Percentiles rank a stretch among this genome's conserved stretches.
These are phyloP conservation scores for Odiellus spinosus DNA, from an alignment of 2,888 invertebrate species.

Conservation along the genomic window DNA sequence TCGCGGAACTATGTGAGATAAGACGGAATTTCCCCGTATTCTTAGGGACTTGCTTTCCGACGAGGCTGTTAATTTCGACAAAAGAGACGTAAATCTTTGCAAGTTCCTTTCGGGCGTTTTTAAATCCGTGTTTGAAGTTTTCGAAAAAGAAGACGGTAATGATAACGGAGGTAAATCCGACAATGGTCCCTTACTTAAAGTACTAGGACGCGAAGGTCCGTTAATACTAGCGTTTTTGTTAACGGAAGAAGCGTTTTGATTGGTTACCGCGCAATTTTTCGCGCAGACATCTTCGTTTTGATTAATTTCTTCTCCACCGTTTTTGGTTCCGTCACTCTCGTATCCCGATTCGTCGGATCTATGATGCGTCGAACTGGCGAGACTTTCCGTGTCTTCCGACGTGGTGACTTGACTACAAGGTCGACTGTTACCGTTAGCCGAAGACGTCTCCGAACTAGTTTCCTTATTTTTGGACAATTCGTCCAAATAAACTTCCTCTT, in stretches of 20 bases:
- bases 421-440: slow-evolving; percentile 8
- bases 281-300: neutral
- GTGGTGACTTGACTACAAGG: slow-evolving; percentile 4
- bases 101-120: slow-evolving; percentile 8
- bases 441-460: too few species aligned
- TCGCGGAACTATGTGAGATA: slow-evolving; percentile 11
- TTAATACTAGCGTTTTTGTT: neutral
- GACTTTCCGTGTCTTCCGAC: slow-evolving; percentile 13
- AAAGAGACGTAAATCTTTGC: slow-evolving; percentile 13
- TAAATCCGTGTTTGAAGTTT: neutral
- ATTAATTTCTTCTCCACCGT: slow-evolving; percentile 15
- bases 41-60: slow-evolving; percentile 12
- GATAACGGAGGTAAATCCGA: neutral
- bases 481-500: slow-evolving; percentile 39
- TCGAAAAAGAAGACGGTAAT: neutral
- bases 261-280: neutral
- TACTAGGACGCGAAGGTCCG: neutral
- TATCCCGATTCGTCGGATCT: slow-evolving; percentile 67
- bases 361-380: slow-evolving; percentile 21
- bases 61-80: slow-evolving; percentile 10
- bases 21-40: slow-evolving; percentile 9
- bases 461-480: slow-evolving; percentile 1
- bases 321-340: slow-evolving; percentile 50
- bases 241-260: neutral
- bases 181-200: neutral